Base-by-base conservation (phyloP, 2,888 invertebrate genomes). In the Catocala fraxini region DNA sequence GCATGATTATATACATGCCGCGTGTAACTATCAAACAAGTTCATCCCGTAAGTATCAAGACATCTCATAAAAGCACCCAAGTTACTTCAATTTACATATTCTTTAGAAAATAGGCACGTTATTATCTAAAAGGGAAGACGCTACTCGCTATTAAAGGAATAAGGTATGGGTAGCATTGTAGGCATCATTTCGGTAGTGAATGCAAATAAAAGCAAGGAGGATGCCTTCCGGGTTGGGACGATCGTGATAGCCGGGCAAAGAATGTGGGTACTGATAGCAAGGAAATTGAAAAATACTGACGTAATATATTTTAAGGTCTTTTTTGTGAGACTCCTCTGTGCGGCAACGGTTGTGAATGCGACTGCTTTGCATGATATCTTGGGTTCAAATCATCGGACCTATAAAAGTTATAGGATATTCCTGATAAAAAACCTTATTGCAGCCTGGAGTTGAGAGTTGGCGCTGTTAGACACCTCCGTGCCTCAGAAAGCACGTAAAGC, bases 121-220 rank as follows among this genome's bases (percentile, higher is more conserved):
- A 51, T 66, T 62, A 39, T 47, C 46, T 34, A 53, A 64, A 63
- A 62, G 59, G 56, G 33, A 55, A 49, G 46, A 55, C 46, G 57
- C 51, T 53, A 46, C 34, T 48, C 53, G 58, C 25, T 59, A 63
- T 62, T 57, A 51, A 39, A 58, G 57, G 61, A 61, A 62, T 61
- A 52, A 55, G 51, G 51, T 49, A 56, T 33, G 51, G 59, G 57
- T 49, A 41, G 42, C 57, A 59, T 62, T 65, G 63, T 60, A 59
- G 56, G 51, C 51, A 51, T 51, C 45, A 51, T 54, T 57, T 63
- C 41, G 59, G 58, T 59, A 68, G 61, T 63, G 77, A 68, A 65
- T 64, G 63, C 71, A 74, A 74, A 74, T 77, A 74, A 77, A 73
- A 51, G 61, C 11, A 56, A 59, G 47, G 63, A 52, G 45, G 53